These are phyloP conservation scores for Conchocele bisecta DNA, from an alignment of 2,888 invertebrate species.

Conservation along the genomic window DNA sequence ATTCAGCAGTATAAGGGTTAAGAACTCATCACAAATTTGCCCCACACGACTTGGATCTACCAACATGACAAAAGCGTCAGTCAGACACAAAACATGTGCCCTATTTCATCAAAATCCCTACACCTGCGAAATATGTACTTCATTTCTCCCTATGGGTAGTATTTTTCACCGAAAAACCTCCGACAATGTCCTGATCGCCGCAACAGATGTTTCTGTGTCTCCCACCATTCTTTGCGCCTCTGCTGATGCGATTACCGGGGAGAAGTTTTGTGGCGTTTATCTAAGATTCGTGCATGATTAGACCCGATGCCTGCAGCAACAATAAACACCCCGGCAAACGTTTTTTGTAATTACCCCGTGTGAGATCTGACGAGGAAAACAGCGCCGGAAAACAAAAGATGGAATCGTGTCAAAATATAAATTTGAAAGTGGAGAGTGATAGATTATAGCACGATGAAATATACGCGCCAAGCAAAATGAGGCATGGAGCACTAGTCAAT, in stretches of 20 bases:
- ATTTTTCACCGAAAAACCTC: slow-evolving; percentile 9
- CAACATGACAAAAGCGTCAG: too few relatives aligned
- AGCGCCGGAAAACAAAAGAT: slow-evolving; percentile 33
- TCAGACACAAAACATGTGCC: too few relatives aligned
- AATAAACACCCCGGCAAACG: slow-evolving; percentile 48
- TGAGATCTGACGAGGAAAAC: slow-evolving; percentile 43
- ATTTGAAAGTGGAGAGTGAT: slow-evolving; percentile 35
- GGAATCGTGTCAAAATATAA: slow-evolving; percentile 36
- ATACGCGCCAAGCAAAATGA: too few relatives aligned
- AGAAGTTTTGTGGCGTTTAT: slow-evolving; percentile 24
- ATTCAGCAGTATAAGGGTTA: too few relatives aligned
- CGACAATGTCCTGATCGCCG: neutral
- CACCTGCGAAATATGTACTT: too few relatives aligned
- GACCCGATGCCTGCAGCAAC: slow-evolving; percentile 32
- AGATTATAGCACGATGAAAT: too few relatives aligned
- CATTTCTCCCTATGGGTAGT: too few relatives aligned
- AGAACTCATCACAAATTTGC: too few relatives aligned
- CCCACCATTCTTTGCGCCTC: too few relatives aligned
- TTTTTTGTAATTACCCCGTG: slow-evolving; percentile 55
- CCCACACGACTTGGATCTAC: too few relatives aligned
- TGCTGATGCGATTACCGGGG: slow-evolving; percentile 16
- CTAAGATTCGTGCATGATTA: slow-evolving; percentile 45
- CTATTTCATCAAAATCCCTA: too few relatives aligned
- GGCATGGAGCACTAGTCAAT: too few relatives aligned
- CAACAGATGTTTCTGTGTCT: neutral